Evolutionary conservation across 2,113 vertebrate genomes (phyloP), one percentile per base, ranked within the genome.

Genomic region (Cyrtonyx montezumae): DNA sequence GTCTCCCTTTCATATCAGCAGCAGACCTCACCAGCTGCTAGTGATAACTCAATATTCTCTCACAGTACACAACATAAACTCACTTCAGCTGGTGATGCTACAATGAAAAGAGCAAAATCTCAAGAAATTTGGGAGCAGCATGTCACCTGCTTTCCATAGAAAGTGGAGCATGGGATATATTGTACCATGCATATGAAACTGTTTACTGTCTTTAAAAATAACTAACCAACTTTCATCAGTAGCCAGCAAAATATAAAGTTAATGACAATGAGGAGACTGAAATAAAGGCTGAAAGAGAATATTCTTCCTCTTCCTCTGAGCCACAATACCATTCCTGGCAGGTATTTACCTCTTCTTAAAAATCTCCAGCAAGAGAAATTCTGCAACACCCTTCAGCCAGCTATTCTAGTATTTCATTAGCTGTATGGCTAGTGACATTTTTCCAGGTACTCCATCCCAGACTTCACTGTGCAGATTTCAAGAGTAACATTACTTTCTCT

Each of bases 161-260:
- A 75, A 78, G 16, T 6, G 11, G 11, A 51, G 20, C 46, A 80
- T 1, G 1, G 61, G 51, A 81, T 76, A 55, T 19, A 45, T 16
- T 36, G 21, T 55, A 77, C 11, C 28, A 56, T 18, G 37, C 13
- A 42, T 21, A 63, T 6, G 28, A n/a, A 93, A 83, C 34, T 26
- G 19, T 12, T 83, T 37, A 80, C 37, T 80, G 32, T 22, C 40
- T 58, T 76, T 53, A 75, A 93, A 93, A 95, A 30, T 32, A 83
- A 65, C n/a, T 81, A 53, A 30, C 58, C 32, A 59, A 45, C 32
- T 84, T 55, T 88, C 70, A 94, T 49, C 67, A 84, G 53, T 37
- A 88, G 71, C 32, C 13, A 66, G n/a, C 88, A 85, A 63, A 83
- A 81, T 13, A n/a, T 67, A 9, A 88, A 76, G 36, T 68, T 37